Base-by-base conservation (phyloP, 2,797 vertebrate genomes). In the Margarornis squamiger region DNA sequence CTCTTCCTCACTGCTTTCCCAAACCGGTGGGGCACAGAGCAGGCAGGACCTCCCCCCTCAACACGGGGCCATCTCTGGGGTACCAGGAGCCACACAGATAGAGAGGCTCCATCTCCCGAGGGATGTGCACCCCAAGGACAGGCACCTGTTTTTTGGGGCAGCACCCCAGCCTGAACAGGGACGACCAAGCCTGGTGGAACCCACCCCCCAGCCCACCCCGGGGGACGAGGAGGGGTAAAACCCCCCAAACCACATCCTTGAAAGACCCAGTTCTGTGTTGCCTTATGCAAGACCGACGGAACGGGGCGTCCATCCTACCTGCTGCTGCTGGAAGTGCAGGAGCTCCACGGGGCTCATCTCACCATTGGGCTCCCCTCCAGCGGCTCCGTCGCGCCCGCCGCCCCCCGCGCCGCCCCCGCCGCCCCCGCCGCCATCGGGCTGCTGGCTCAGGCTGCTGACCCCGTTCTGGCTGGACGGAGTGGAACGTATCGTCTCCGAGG, bases 401-500 rank as follows among this genome's bases (percentile, higher is more conserved):
- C 98, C 97, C 29, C 90, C 76, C 4, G 82, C 57, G 14, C 98
- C 98, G 3, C 98, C 45, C 98, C 98, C 57, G 14, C 98, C 98
- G 3, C 98, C 45, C 98, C 98, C 98, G 38, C 98, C 97, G 30
- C 98, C 99, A 82, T 99, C 99, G 12, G 98, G 98, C 97, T 99
- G 99, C 96, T 99, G 99, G 91, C 98, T 99, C 96, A 99, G 98
- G 97, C 99, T 99, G 98, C 99, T 99, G 97, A 99, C 99, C 97
- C 99, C 99, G 94, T 99, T 99, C 97, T 99, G 99, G 97, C 98
- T 97, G 88, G 99, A 98, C 88, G 99, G 98, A 95, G 99, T 98
- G 72, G 99, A 99, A 96, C 99, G 99, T 98, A 99, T 99, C 98
- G 99, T 99, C 99, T 99, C 99, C 91, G 99, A 99, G 97, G 99